These are phyloP conservation scores for Cephus runcator DNA, from an alignment of 2,888 invertebrate species.

Conservation along the genomic window DNA sequence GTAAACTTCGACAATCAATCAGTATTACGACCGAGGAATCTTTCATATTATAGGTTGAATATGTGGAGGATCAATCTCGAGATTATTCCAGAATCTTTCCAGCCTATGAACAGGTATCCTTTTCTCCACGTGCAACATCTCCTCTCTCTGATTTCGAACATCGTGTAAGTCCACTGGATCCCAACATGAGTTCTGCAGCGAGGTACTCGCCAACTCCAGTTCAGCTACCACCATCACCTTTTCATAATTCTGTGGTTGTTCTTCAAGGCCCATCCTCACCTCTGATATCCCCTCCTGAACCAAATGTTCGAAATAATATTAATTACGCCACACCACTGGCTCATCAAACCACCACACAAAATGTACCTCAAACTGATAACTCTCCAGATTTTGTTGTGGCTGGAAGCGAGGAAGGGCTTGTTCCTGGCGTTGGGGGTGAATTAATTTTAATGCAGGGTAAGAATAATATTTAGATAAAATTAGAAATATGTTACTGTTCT, in stretches of 20 bases:
- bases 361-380: slow-evolving; percentile 42
- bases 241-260: slow-evolving; percentile 58
- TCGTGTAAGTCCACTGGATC: slow-evolving; percentile 61
- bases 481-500: not conserved
- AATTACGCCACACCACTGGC: slow-evolving; percentile 50
- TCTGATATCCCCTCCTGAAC: slow-evolving; percentile 52
- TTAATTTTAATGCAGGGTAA: slow-evolving; percentile 61
- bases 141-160: slow-evolving; percentile 62
- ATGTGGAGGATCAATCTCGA: slow-evolving; percentile 56
- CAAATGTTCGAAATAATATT: slow-evolving; percentile 44
- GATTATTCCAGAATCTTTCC: slow-evolving; percentile 59
- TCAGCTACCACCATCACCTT: slow-evolving; percentile 57
- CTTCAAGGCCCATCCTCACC: slow-evolving; percentile 60
- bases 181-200: slow-evolving; percentile 70
- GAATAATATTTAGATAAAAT: not conserved
- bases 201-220: slow-evolving; percentile 71
- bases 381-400: slow-evolving; percentile 53
- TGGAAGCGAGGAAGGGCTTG: slow-evolving; percentile 50
- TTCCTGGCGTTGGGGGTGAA: slow-evolving; percentile 53
- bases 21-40: not conserved
- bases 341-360: slow-evolving; percentile 44
- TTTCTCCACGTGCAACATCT: slow-evolving; percentile 56
- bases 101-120: slow-evolving; percentile 58
- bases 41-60: slow-evolving; percentile 51
- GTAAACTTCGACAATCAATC: not conserved